These are phyloP conservation scores for Drosophila elegans DNA, from an alignment of 1,140 invertebrate species.

Conservation along the genomic window DNA sequence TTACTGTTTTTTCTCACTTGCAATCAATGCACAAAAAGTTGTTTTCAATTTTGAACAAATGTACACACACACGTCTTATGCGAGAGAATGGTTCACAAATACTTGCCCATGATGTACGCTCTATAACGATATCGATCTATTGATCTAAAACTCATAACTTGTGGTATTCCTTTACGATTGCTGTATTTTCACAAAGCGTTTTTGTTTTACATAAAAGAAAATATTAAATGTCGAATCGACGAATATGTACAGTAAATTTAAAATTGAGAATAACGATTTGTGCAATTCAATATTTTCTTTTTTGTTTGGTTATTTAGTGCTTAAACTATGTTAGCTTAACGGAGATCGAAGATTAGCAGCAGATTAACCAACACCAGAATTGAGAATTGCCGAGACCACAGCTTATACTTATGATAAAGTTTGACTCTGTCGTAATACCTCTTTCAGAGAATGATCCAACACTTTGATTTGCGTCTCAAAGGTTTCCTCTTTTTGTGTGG, in stretches of 20 bases:
- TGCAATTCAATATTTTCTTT: slow-evolving; percentile 85
- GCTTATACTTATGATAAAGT: slow-evolving; percentile 19
- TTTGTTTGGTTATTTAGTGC: slow-evolving; percentile 23
- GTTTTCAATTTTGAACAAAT: slow-evolving; percentile 84
- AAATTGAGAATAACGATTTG: slow-evolving; percentile 85
- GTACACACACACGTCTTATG: slow-evolving; percentile 72
- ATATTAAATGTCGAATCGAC: slow-evolving; percentile 70
- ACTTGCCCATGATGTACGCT: slow-evolving; percentile 67
- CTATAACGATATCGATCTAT: slow-evolving; percentile 51
- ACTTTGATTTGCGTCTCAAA: slow-evolving; percentile 97
- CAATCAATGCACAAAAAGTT: slow-evolving; percentile 84
- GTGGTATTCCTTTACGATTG: slow-evolving; percentile 36
- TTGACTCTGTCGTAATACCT: slow-evolving; percentile 88
- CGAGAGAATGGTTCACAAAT: slow-evolving; percentile 19
- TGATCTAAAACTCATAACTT: slow-evolving; percentile 43
- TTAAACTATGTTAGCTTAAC: slow-evolving; percentile 23
- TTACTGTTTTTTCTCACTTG: slow-evolving; percentile 29
- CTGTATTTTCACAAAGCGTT: slow-evolving; percentile 38
- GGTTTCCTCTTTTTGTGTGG: slow-evolving; percentile 98
- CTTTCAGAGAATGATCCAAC: slow-evolving; percentile 95
- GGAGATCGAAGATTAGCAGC: slow-evolving; percentile 10
- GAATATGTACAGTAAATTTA: slow-evolving; percentile 81
- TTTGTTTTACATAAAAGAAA: slow-evolving; percentile 69
- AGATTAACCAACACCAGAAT: slow-evolving; percentile 61
- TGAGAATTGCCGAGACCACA: slow-evolving; percentile 32